Percentiles rank a stretch among this genome's conserved stretches.
Conservation (phyloP, 2,888 invertebrate species). For the Apeira syringaria region DNA sequence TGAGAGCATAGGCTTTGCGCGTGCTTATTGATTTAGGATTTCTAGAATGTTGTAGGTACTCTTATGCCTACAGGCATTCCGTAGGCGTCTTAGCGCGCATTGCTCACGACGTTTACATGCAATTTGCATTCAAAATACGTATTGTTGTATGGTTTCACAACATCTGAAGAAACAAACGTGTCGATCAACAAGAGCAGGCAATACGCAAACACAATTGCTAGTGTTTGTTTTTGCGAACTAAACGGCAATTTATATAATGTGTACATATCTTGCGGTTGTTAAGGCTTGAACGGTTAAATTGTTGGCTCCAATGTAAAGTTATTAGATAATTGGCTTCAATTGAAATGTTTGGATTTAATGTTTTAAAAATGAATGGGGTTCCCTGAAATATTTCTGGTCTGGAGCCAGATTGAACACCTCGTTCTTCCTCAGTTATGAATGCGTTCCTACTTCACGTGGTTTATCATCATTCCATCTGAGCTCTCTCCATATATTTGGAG, state of each 20-base stretch:
- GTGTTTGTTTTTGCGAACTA: constrained; percentile 36
- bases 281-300: constrained; percentile 7
- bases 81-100: constrained; percentile 41
- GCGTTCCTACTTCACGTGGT: too few species aligned
- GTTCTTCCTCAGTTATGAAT: too few species aligned
- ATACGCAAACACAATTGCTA: constrained; percentile 21
- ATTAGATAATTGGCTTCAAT: constrained; percentile 12
- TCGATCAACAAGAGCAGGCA: constrained; percentile 36
- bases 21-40: constrained; percentile 34
- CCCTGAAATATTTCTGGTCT: too few species aligned
- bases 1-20: constrained; percentile 22
- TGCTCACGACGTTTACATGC: constrained; percentile 40
- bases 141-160: constrained; percentile 55
- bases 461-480: too few species aligned
- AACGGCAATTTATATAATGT: constrained; percentile 27
- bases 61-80: constrained; percentile 28
- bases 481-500: too few species aligned
- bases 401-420: too few species aligned
- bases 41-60: constrained; percentile 18
- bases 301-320: constrained; percentile 12
- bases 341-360: too few species aligned
- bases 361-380: too few species aligned
- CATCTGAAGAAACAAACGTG: constrained; percentile 39
- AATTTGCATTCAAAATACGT: constrained; percentile 60
- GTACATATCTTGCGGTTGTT: constrained; percentile 17